Evolutionary conservation across 2,888 invertebrate species (phyloP).

Genomic region (Pandemis heparana): DNA sequence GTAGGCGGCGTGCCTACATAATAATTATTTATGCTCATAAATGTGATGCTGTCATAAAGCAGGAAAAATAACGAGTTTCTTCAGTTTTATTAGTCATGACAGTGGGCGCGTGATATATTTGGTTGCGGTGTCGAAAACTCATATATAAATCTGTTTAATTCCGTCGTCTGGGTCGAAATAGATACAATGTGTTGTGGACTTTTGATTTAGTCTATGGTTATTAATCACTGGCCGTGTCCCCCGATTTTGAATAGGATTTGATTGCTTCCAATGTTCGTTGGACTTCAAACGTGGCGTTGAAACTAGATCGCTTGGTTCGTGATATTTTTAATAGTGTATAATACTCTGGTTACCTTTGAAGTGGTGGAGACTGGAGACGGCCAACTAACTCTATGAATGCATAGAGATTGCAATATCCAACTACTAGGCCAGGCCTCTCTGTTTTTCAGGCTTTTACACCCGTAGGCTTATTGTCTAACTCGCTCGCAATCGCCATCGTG

Average conservation of each 20-base stretch:
- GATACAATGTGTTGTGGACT: conserved; percentile 23
- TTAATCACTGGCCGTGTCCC: not conserved
- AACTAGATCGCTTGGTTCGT: not conserved
- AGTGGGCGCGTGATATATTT: conserved; percentile 53
- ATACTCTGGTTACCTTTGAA: not conserved
- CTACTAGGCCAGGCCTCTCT: too few species aligned
- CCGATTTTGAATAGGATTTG: conserved; percentile 3
- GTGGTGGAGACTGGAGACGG: not conserved
- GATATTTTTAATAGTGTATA: not conserved
- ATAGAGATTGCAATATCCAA: too few species aligned
- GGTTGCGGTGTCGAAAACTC: conserved; percentile 48
- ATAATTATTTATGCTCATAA: conserved; percentile 63
- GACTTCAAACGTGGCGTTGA: not conserved
- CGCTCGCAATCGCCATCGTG: too few species aligned
- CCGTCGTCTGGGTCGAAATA: conserved; percentile 28
- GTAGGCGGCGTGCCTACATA: conserved; percentile 43
- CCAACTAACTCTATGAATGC: too few species aligned
- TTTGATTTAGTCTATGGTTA: conserved; percentile 13
- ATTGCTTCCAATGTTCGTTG: not conserved
- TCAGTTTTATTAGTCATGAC: conserved; percentile 53
- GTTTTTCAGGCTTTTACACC: too few species aligned
- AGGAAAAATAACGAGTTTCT: conserved; percentile 60
- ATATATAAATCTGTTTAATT: conserved; percentile 42
- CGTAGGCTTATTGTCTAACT: too few species aligned
- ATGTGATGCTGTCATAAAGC: conserved; percentile 61